phyloP scores from a whole-genome alignment of 2,888 invertebrate genomes.

The Xanthorhoe designata region DNA sequence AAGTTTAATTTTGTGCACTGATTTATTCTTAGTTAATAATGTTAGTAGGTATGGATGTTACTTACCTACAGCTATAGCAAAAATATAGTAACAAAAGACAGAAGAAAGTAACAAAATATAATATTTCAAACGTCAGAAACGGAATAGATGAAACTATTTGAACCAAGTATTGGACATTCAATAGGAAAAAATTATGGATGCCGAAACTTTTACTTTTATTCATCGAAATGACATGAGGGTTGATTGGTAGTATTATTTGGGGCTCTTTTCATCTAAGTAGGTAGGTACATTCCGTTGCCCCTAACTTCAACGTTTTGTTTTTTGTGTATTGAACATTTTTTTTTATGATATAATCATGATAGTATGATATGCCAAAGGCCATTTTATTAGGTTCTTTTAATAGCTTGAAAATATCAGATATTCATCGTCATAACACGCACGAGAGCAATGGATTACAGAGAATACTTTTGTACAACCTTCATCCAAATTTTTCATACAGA shows the following conservation, averaged over 20 bases:
- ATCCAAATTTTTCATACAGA: no score
- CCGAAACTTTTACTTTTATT: conserved; percentile 57
- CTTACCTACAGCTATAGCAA: no score
- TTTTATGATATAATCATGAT: not conserved
- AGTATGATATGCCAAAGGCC: not conserved
- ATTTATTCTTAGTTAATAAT: not conserved
- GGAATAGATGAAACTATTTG: conserved; percentile 18
- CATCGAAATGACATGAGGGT: conserved; percentile 24
- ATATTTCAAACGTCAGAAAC: conserved; percentile 6
- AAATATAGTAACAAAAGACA: not conserved
- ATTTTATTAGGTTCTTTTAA: not conserved
- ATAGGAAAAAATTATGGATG: conserved; percentile 39
- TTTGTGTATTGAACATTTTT: not conserved
- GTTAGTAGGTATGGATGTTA: not conserved
- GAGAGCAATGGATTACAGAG: no score
- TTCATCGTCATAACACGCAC: no score
- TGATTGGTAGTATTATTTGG: conserved; percentile 20
- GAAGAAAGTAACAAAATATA: not conserved
- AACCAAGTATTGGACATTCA: conserved; percentile 21
- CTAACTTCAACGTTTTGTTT: not conserved
- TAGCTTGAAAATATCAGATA: no score
- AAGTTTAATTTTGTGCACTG: no score
- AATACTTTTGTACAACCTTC: no score
- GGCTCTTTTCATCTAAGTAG: conserved; percentile 4
- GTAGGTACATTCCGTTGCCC: not conserved